Percentiles rank a stretch among this genome's conserved stretches.
These are phyloP conservation scores for Troides oblongomaculatus DNA, from an alignment of 2,888 invertebrate species.

Conservation along the genomic window DNA sequence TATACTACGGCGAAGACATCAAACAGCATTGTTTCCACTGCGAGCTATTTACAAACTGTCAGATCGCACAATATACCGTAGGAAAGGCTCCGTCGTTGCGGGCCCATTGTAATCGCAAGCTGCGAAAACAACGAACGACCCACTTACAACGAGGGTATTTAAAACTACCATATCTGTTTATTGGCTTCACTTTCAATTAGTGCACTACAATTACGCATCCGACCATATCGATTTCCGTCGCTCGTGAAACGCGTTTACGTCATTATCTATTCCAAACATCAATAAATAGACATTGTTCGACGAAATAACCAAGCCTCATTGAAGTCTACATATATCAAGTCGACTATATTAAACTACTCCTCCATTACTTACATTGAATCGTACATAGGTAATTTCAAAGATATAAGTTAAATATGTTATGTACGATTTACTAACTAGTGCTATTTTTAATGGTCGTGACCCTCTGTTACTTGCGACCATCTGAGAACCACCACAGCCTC, in stretches of 20 bases:
- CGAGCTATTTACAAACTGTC: conserved; percentile 53
- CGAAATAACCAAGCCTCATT: background rate
- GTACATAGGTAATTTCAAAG: too few relatives aligned
- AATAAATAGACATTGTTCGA: conserved; percentile 1
- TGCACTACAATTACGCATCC: conserved; percentile 8
- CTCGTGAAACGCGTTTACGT: conserved; percentile 4
- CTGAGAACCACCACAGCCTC: too few relatives aligned
- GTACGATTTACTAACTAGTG: too few relatives aligned
- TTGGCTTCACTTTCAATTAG: conserved; percentile 12
- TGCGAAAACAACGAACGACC: conserved; percentile 41
- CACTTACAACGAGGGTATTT: conserved; percentile 21
- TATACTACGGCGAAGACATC: conserved; percentile 43
- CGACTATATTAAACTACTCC: background rate
- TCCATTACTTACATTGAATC: background rate
- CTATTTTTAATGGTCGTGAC: too few relatives aligned
- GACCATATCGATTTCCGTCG: conserved; percentile 15
- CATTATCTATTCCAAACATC: conserved; percentile 16
- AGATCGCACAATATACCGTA: conserved; percentile 46
- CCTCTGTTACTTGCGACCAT: too few relatives aligned
- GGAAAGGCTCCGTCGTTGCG: conserved; percentile 33
- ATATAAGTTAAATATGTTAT: too few relatives aligned
- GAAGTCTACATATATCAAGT: background rate
- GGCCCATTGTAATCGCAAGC: conserved; percentile 32
- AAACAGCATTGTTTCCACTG: conserved; percentile 53
- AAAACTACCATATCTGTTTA: conserved; percentile 14